Evolutionary conservation across 2,113 vertebrate genomes (phyloP).

Genomic region (Eleginops maclovinus): DNA sequence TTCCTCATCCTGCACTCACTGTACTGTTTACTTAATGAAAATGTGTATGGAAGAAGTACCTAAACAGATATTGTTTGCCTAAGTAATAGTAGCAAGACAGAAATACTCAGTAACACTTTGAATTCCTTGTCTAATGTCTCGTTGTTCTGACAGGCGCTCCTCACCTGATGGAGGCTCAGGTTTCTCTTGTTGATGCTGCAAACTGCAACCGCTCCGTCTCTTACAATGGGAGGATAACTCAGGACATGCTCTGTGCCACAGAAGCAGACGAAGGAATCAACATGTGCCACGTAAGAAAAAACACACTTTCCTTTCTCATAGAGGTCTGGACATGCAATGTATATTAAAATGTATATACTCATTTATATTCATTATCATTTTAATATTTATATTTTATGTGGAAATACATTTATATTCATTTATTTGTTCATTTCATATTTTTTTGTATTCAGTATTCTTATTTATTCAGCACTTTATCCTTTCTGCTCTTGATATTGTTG

Average conservation of each 20-base stretch:
- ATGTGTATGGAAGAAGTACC: neutral
- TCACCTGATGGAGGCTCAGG: slow-evolving; percentile 57
- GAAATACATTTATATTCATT: too few relatives aligned
- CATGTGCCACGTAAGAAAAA: slow-evolving; percentile 55
- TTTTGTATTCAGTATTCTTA: too few relatives aligned
- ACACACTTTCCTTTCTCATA: neutral
- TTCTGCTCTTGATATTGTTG: too few relatives aligned
- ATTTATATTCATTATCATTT: too few relatives aligned
- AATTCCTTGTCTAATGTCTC: neutral
- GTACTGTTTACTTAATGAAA: neutral
- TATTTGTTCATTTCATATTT: too few relatives aligned
- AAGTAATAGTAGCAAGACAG: neutral
- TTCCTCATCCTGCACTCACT: neutral
- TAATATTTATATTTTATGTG: too few relatives aligned
- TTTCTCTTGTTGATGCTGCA: slow-evolving; percentile 42
- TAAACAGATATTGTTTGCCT: too few relatives aligned
- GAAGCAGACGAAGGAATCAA: neutral
- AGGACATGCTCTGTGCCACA: slow-evolving; percentile 68
- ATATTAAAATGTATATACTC: neutral
- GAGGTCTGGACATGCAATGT: neutral
- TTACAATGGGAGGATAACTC: slow-evolving; percentile 57
- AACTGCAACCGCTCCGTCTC: slow-evolving; percentile 52
- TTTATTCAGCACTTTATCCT: too few relatives aligned
- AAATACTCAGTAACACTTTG: neutral
- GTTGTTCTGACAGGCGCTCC: slow-evolving; percentile 32